Evolutionary conservation across 1,140 invertebrate genomes (phyloP).

Genomic region (Lepidurus apus): DNA sequence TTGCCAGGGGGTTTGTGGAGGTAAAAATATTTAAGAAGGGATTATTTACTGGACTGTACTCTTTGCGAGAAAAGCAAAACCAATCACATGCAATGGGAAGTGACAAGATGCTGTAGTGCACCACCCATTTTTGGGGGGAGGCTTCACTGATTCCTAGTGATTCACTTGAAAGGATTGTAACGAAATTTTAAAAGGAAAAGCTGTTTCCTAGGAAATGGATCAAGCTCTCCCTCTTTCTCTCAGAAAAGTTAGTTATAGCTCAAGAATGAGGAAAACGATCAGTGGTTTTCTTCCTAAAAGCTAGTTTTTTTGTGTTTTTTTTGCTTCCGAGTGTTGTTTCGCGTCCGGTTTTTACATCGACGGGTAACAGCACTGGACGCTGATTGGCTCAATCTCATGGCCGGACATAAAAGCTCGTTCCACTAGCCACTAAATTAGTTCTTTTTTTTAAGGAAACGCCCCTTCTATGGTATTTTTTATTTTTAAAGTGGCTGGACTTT

Average conservation of each 20-base stretch:
- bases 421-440: neutral
- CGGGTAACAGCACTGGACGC: conserved; percentile 8
- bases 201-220: neutral
- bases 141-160: neutral
- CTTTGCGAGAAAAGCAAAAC: neutral
- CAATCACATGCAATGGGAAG: neutral
- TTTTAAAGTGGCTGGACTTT: too few relatives aligned
- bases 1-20: neutral
- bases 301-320: neutral
- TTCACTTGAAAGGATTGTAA: conserved; percentile 15
- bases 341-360: neutral
- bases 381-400: neutral
- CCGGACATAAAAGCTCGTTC: neutral
- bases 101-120: neutral
- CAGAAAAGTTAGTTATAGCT: neutral
- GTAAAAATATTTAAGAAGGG: neutral
- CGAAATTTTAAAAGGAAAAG: neutral
- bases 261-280: conserved; percentile 10
- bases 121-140: neutral
- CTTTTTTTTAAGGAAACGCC: neutral
- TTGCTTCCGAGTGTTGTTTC: neutral
- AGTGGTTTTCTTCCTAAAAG: conserved; percentile 22
- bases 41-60: neutral
- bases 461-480: neutral
- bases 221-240: neutral